Conservation (phyloP, 2,888 invertebrate species). For the Trilocha varians region DNA sequence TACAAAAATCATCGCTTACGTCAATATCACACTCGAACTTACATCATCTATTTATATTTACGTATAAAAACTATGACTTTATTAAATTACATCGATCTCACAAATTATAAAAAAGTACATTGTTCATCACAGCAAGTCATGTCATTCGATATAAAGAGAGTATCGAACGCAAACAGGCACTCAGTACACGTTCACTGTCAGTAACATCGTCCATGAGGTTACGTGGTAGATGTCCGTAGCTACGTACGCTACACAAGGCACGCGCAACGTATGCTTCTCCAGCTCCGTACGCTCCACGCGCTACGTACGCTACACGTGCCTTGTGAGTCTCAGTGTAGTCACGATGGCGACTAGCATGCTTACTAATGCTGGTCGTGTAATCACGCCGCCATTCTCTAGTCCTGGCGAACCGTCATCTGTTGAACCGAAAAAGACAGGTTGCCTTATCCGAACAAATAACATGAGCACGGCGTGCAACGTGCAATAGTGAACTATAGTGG, state of each 20-base stretch:
- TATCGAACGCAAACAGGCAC: constrained; percentile 53
- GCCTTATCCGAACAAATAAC: constrained; percentile 1
- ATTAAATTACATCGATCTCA: constrained; percentile 68
- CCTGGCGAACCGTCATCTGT: constrained; percentile 7
- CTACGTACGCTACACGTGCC: constrained; percentile 20
- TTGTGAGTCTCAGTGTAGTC: constrained; percentile 14
- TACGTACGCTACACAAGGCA: background rate
- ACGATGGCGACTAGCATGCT: constrained; percentile 11
- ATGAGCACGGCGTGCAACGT: constrained; percentile 2
- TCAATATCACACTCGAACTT: constrained; percentile 73
- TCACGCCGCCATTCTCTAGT: constrained; percentile 1
- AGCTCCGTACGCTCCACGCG: constrained; percentile 7
- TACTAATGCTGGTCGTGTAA: constrained; percentile 12
- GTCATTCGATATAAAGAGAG: constrained; percentile 62
- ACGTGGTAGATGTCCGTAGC: constrained; percentile 1
- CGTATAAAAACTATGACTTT: constrained; percentile 73
- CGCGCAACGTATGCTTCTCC: constrained; percentile 17
- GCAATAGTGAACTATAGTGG: background rate
- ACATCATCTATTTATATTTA: constrained; percentile 72
- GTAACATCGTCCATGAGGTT: constrained; percentile 42
- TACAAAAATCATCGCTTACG: constrained; percentile 65
- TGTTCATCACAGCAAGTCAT: constrained; percentile 57
- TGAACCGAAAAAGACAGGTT: constrained; percentile 3
- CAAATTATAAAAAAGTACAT: constrained; percentile 59
- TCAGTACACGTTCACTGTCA: constrained; percentile 58